Base-by-base conservation (phyloP, 1,140 invertebrate genomes). In the Drosophila triauraria region DNA sequence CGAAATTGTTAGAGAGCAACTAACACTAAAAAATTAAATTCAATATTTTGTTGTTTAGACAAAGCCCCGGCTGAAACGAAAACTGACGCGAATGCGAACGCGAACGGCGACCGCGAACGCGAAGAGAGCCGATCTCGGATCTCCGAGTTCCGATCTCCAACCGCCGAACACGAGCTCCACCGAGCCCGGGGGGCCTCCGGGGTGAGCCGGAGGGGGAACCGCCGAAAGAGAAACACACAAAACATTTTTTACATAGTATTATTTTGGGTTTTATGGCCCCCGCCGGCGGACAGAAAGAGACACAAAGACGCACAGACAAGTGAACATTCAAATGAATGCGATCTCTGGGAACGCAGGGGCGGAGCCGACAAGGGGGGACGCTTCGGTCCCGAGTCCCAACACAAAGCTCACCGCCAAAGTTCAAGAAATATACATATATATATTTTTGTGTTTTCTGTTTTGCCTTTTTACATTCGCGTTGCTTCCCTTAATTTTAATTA, bases 1-100 rank as follows among this genome's bases (percentile, higher is more conserved):
- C 87, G 79, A 92, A 92, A 92, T 92, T 91, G 91, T 92, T 92
- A 92, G 86, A 92, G 88, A 91, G 79, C 91, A 91, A 92, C 91
- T 92, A 92, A 92, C 87, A 92, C 91, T 92, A 92, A 88, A 90
- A 90, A 92, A 91, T 92, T 92, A 85, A 91, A 91, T 92, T 92
- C 91, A 92, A 92, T 91, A 92, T 92, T 92, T 92, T 87, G 72
- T 91, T 87, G 91, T 92, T 92, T 92, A 92, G 91, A 91, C 91
- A 91, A 92, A 91, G 81, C 72, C 75, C 75, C 78, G 87, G 75
- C 83, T 76, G 79, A 86, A 78, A 63, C 82, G 83, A 84, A 82
- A 70, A 77, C 80, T 62, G 67, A 87, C 79, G 80, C 84, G 83
- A 88, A 80, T 78, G 84, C 86, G 68, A 90, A 82, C 85, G 81